These are phyloP conservation scores for Drosophila phalerata DNA, from an alignment of 2,888 invertebrate species.

Conservation along the genomic window DNA sequence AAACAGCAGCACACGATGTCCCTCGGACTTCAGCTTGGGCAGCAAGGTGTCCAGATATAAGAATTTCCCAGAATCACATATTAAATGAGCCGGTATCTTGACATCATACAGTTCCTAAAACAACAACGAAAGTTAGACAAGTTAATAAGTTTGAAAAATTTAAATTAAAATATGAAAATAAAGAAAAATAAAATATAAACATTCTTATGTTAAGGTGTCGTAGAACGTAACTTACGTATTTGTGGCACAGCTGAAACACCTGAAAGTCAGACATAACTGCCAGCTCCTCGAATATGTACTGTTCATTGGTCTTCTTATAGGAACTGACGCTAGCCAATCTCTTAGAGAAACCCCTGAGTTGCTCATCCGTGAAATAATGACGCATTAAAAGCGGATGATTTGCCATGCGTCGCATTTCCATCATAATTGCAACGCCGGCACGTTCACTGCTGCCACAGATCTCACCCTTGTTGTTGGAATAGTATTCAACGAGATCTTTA, in stretches of 20 bases:
- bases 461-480: constrained; percentile 88
- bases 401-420: constrained; percentile 96
- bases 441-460: constrained; percentile 87
- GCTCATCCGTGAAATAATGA: constrained; percentile 89
- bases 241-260: constrained; percentile 91
- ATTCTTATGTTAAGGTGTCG: too few relatives aligned
- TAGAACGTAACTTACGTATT: constrained; percentile 86
- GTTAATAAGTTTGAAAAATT: too few relatives aligned
- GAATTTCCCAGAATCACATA: constrained; percentile 95
- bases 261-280: constrained; percentile 96
- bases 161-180: neutral
- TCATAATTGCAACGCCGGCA: constrained; percentile 93
- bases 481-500: constrained; percentile 89
- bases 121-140: neutral
- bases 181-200: neutral
- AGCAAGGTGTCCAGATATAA: constrained; percentile 91
- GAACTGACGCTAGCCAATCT: constrained; percentile 88
- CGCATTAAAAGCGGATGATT: constrained; percentile 96
- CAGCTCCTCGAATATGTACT: constrained; percentile 95
- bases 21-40: constrained; percentile 90
- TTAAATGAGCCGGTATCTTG: constrained; percentile 89
- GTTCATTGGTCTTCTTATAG: constrained; percentile 91
- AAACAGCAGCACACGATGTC: constrained; percentile 95
- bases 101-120: constrained; percentile 88
- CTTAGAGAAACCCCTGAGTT: constrained; percentile 89